Evolutionary conservation across 2,797 vertebrate species (phyloP).

Genomic region (Acrossocheilus wenchowensis): DNA sequence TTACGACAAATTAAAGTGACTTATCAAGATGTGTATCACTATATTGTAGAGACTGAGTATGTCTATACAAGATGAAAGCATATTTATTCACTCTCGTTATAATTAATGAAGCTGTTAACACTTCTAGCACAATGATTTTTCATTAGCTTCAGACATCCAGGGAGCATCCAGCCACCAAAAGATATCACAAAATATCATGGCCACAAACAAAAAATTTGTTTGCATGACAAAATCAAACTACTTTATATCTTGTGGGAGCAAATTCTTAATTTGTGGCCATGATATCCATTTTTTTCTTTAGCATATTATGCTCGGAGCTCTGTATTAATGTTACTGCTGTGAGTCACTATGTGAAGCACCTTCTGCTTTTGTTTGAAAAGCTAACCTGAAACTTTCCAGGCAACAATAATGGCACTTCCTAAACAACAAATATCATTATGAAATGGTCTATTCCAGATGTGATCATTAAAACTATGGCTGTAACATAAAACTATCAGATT

Average conservation of each 20-base stretch:
- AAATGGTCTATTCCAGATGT: neutral
- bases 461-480: neutral
- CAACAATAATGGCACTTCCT: neutral
- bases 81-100: neutral
- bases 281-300: neutral
- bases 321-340: neutral
- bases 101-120: neutral
- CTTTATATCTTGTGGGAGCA: neutral
- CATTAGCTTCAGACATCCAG: neutral
- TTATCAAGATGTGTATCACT: neutral
- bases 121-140: neutral
- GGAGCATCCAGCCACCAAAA: neutral
- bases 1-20: neutral
- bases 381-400: neutral
- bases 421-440: neutral
- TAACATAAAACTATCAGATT: neutral
- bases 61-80: neutral
- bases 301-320: neutral
- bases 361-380: neutral
- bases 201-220: neutral
- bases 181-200: neutral
- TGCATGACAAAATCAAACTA: neutral
- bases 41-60: neutral
- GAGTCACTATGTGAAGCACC: neutral
- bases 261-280: neutral